phyloP scores from a whole-genome alignment of 2,797 vertebrate genomes.

The Pipistrellus nathusii region DNA sequence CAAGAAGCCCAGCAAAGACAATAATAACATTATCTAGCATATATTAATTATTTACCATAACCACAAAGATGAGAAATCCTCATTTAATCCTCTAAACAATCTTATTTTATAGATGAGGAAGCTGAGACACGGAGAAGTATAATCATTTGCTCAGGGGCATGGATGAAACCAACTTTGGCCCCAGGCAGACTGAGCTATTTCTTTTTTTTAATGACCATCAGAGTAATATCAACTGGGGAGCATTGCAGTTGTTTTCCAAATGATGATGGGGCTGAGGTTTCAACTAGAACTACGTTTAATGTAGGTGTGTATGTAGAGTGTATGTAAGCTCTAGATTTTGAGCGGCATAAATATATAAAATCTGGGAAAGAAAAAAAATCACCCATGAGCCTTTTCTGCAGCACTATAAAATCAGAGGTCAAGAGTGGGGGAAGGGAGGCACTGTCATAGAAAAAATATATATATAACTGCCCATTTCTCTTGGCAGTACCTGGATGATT shows the following conservation, averaged over 20 bases:
- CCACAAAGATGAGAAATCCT: not conserved
- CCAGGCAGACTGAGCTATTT: not conserved
- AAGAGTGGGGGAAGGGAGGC: not conserved
- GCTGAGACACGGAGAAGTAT: not conserved
- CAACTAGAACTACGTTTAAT: not conserved
- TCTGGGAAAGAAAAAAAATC: not conserved
- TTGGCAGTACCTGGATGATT: slow-evolving; percentile 68
- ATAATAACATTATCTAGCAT: not conserved
- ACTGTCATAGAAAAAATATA: slow-evolving; percentile 51
- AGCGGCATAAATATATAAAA: not conserved
- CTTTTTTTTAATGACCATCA: not conserved
- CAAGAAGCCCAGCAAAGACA: not conserved
- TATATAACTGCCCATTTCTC: slow-evolving; percentile 67
- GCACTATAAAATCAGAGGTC: slow-evolving; percentile 39
- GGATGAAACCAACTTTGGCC: not conserved
- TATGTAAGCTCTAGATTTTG: not conserved
- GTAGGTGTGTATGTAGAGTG: not conserved
- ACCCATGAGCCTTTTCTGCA: slow-evolving; percentile 23
- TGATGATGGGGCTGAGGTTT: not conserved
- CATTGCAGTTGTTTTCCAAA: not conserved
- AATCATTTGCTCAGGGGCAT: not conserved
- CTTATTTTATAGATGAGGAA: slow-evolving; percentile 25
- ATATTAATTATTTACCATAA: not conserved
- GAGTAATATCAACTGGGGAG: not conserved
- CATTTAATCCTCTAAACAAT: not conserved